These are phyloP conservation scores for Sanderia malayensis DNA, from an alignment of 30 jellyfish, hydroid and myxozoan species.

Conservation along the genomic window DNA sequence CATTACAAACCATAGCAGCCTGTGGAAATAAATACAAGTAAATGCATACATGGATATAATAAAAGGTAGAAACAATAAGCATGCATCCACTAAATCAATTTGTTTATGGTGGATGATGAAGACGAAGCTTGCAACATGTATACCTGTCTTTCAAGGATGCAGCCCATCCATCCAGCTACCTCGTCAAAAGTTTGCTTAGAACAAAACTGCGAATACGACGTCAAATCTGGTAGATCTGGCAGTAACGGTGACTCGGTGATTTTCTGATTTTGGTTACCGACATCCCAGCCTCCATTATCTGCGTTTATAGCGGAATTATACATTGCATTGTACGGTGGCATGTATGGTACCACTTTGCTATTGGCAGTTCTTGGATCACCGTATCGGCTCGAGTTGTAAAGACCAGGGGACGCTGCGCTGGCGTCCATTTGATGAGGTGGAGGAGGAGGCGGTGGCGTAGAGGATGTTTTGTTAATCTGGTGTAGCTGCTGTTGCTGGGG, in stretches of 20 bases:
- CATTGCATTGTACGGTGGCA: constrained; percentile 18
- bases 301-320: constrained; percentile 1
- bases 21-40: background rate
- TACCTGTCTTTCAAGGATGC: constrained; percentile 89
- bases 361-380: constrained; percentile 52
- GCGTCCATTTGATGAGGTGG: constrained; percentile 56
- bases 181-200: constrained; percentile 60
- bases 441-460: constrained; percentile 84
- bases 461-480: constrained; percentile 5
- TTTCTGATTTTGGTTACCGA: constrained; percentile 23
- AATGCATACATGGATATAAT: too few species aligned
- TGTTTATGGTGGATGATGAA: too few species aligned
- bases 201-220: constrained; percentile 54
- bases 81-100: too few species aligned
- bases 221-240: constrained; percentile 58
- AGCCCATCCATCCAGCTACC: constrained; percentile 83
- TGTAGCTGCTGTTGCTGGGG: too few species aligned
- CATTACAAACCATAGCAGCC: constrained; percentile 61
- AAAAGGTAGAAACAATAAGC: too few species aligned
- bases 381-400: constrained; percentile 19
- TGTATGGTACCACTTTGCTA: background rate
- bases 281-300: constrained; percentile 48
- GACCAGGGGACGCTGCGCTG: constrained; percentile 25
- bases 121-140: too few species aligned
- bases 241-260: constrained; percentile 34